phyloP scores from a whole-genome alignment of 2,888 invertebrate genomes.

The Acronicta alni region DNA sequence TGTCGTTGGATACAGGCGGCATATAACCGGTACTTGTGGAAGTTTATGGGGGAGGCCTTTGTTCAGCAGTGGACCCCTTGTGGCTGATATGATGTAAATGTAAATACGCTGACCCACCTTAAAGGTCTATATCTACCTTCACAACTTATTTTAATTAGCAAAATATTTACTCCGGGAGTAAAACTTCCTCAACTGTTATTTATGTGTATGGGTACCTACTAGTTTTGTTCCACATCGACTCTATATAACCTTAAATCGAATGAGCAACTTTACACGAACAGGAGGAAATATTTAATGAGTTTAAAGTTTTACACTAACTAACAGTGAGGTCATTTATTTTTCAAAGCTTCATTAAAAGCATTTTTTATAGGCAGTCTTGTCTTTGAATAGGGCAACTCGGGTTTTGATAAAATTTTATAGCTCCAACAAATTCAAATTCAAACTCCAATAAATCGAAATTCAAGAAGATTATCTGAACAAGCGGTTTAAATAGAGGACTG shows the following conservation, averaged over 20 bases:
- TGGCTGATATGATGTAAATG: no score
- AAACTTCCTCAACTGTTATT: neutral
- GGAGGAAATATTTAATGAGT: constrained; percentile 30
- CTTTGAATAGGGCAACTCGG: neutral
- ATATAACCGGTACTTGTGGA: no score
- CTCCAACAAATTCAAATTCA: neutral
- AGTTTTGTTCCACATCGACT: constrained; percentile 3
- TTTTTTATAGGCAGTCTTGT: constrained; percentile 3
- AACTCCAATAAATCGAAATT: no score
- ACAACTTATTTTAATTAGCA: neutral
- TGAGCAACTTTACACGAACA: constrained; percentile 17
- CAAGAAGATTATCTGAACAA: no score
- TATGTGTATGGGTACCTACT: no score
- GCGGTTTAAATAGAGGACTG: no score
- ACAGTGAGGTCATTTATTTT: constrained; percentile 16
- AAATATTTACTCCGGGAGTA: neutral
- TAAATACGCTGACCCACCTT: neutral
- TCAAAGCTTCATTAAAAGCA: constrained; percentile 23
- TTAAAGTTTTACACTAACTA: constrained; percentile 21
- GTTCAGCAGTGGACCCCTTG: no score
- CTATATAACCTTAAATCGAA: constrained; percentile 2
- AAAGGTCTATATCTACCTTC: no score
- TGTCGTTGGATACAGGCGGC: no score
- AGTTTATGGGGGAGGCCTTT: no score
- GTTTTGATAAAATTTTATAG: neutral